Conservation (phyloP, 2,797 vertebrate species). For the Numenius phaeopus region DNA sequence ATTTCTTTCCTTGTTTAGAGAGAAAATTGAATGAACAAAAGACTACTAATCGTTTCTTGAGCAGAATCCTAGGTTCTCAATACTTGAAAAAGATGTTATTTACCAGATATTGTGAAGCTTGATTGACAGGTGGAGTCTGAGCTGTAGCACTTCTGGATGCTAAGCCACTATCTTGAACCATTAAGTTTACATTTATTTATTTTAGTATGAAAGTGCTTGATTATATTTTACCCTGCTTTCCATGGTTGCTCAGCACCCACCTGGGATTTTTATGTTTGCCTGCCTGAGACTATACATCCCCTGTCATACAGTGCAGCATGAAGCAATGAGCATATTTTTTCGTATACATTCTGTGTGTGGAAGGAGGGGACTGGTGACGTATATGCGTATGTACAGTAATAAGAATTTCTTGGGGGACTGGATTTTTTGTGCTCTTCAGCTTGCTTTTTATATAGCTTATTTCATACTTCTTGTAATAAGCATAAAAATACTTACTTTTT, state of each 20-base stretch:
- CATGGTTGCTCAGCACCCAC: background rate
- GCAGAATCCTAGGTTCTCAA: background rate
- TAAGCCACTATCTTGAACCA: background rate
- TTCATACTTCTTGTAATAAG: background rate
- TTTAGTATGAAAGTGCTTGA: slow-evolving; percentile 23
- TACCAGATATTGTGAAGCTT: background rate
- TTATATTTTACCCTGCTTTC: slow-evolving; percentile 1
- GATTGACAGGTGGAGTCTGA: background rate
- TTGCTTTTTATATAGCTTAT: background rate
- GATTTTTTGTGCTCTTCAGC: background rate
- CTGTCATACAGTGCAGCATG: background rate
- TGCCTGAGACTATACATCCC: background rate
- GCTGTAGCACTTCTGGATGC: background rate
- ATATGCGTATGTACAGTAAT: background rate
- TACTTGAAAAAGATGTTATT: background rate
- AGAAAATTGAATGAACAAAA: slow-evolving; percentile 1
- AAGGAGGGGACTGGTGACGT: background rate
- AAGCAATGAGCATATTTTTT: background rate
- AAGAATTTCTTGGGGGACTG: background rate
- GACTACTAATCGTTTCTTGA: background rate
- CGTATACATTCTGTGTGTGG: background rate
- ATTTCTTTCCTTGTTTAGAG: background rate
- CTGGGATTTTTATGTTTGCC: slow-evolving; percentile 34
- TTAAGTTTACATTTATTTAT: background rate
- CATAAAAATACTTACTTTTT: slow-evolving; percentile 16